Conservation (phyloP, 2,888 invertebrate species). For the Anorthoa munda region DNA sequence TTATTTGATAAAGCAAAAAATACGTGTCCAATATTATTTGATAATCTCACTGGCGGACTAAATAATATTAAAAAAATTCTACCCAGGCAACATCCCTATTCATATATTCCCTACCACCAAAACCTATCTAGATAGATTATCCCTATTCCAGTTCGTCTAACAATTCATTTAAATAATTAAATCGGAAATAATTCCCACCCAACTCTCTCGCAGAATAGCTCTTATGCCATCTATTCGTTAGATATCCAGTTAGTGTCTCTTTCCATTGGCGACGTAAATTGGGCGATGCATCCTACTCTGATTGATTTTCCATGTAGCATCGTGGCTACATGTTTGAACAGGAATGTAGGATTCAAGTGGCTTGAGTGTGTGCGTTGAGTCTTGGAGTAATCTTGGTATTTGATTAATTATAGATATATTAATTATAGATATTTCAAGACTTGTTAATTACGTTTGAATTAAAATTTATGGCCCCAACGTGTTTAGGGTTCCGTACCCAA, state of each 20-base stretch:
- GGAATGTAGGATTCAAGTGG: slow-evolving; percentile 38
- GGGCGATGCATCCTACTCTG: slow-evolving; percentile 45
- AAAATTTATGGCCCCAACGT: no score
- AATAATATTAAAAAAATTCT: no score
- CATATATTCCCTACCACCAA: not conserved
- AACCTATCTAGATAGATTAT: not conserved
- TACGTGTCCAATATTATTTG: no score
- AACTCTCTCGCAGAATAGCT: slow-evolving; percentile 1
- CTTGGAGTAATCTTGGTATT: slow-evolving; percentile 17
- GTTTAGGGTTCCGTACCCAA: no score
- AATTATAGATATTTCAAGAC: not conserved
- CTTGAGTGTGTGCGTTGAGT: slow-evolving; percentile 23
- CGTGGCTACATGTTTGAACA: slow-evolving; percentile 60
- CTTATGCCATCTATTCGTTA: slow-evolving; percentile 13
- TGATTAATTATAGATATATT: no score
- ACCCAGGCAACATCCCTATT: no score
- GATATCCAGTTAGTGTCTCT: slow-evolving; percentile 27
- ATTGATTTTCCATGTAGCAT: slow-evolving; percentile 67
- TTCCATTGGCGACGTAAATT: slow-evolving; percentile 31
- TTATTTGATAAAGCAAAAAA: no score
- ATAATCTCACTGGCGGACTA: no score
- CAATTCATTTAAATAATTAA: slow-evolving; percentile 17
- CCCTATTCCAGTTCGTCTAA: not conserved
- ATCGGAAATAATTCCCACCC: slow-evolving; percentile 8
- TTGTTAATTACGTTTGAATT: not conserved